Percentiles rank a stretch among this genome's conserved stretches.
Evolutionary conservation across 2,888 invertebrate species (phyloP).

Genomic region (Clanis bilineata): DNA sequence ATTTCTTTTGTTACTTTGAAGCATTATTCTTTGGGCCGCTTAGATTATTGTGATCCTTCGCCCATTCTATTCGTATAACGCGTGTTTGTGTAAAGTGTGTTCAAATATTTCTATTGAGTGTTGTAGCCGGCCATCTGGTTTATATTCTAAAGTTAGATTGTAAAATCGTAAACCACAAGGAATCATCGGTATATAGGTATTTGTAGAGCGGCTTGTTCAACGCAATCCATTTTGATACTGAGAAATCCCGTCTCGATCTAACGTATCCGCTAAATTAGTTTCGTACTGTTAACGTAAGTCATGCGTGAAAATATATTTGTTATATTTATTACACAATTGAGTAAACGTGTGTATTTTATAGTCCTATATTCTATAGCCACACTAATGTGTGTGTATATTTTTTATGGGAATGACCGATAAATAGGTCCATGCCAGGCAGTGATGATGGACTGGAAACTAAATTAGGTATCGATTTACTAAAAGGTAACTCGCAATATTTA

Average conservation of each 20-base stretch:
- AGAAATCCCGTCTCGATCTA: background rate
- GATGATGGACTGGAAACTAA: too few species aligned
- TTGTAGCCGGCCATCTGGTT: slow-evolving; percentile 78
- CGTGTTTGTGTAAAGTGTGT: slow-evolving; percentile 48
- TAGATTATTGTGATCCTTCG: slow-evolving; percentile 24
- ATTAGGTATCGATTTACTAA: too few species aligned
- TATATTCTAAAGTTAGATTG: slow-evolving; percentile 81
- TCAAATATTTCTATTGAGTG: slow-evolving; percentile 70
- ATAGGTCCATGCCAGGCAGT: too few species aligned
- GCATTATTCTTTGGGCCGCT: slow-evolving; percentile 20
- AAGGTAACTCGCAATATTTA: too few species aligned
- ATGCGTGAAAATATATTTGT: background rate
- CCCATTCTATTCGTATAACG: slow-evolving; percentile 25
- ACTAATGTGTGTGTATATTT: too few species aligned
- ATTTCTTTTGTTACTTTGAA: slow-evolving; percentile 17
- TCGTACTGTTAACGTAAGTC: background rate
- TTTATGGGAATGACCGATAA: too few species aligned
- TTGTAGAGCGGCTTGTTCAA: slow-evolving; percentile 52
- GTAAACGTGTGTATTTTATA: background rate
- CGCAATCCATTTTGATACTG: slow-evolving; percentile 27
- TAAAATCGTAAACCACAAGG: slow-evolving; percentile 77
- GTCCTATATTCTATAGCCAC: too few species aligned
- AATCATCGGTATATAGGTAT: slow-evolving; percentile 64
- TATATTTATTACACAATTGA: background rate
- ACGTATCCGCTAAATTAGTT: background rate